Percentiles rank a stretch among this genome's conserved stretches.
Evolutionary conservation across 2,797 vertebrate genomes (phyloP).

Genomic region (Sandelia bainsii): DNA sequence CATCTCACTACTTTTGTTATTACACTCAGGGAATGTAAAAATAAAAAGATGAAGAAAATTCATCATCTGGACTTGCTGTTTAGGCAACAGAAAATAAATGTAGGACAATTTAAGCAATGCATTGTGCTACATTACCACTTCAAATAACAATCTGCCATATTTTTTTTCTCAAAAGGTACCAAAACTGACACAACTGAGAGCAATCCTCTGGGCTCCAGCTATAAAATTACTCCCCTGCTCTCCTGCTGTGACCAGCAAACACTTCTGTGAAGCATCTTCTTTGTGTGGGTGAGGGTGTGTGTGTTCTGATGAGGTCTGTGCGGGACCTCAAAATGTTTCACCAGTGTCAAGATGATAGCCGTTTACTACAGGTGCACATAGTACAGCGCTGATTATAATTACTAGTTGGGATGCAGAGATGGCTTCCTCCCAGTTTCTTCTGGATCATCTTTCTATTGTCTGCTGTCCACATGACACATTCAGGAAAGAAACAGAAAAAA

Average conservation of each 20-base stretch:
- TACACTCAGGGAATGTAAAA: background rate
- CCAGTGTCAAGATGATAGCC: constrained; percentile 58
- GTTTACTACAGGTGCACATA: constrained; percentile 39
- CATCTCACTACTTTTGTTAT: background rate
- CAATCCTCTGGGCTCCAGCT: constrained; percentile 9
- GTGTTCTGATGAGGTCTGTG: constrained; percentile 27
- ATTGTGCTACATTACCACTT: constrained; percentile 2
- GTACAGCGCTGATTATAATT: constrained; percentile 61
- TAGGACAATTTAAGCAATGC: background rate
- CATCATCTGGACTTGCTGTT: background rate
- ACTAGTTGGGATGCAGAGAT: constrained; percentile 38
- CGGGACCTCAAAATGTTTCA: constrained; percentile 18
- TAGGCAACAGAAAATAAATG: background rate
- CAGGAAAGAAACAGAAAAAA: background rate
- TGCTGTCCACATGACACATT: background rate
- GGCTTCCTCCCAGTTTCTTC: constrained; percentile 13
- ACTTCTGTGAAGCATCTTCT: constrained; percentile 7
- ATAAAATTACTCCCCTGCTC: constrained; percentile 39
- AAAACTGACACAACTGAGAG: constrained; percentile 23
- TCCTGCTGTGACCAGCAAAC: constrained; percentile 39
- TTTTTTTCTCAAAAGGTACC: constrained; percentile 1
- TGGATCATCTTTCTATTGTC: background rate
- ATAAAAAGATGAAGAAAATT: background rate
- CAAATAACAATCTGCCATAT: background rate
- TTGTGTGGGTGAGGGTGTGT: constrained; percentile 18